These are phyloP conservation scores for Drosophila setifemur DNA, from an alignment of 1,140 invertebrate genomes.

Conservation along the genomic window DNA sequence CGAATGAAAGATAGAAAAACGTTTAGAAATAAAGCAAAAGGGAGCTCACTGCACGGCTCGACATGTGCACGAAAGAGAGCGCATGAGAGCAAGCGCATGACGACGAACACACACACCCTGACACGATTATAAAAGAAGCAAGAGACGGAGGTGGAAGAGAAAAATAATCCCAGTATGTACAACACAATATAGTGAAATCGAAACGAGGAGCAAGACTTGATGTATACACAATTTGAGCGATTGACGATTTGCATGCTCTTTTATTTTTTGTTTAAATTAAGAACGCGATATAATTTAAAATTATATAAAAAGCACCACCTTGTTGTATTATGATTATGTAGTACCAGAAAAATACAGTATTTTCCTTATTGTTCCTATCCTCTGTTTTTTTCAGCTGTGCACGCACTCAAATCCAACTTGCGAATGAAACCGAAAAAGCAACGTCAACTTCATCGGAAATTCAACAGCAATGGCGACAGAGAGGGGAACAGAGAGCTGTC, in stretches of 20 bases:
- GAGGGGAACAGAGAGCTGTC: conserved; percentile 14
- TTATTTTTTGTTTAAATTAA: conserved; percentile 2
- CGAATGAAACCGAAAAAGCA: conserved; percentile 42
- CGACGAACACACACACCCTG: conserved; percentile 44
- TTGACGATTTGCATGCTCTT: conserved; percentile 27
- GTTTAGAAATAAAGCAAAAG: not conserved
- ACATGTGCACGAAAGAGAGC: conserved; percentile 63
- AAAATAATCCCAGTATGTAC: conserved; percentile 41
- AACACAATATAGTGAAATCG: conserved; percentile 55
- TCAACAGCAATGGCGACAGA: conserved; percentile 21
- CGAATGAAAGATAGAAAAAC: conserved; percentile 1
- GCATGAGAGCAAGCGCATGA: conserved; percentile 73
- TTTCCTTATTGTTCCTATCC: conserved; percentile 22
- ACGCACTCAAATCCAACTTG: conserved; percentile 70
- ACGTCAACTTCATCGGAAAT: conserved; percentile 5
- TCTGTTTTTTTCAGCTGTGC: conserved; percentile 58
- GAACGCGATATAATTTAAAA: conserved; percentile 30
- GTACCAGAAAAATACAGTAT: conserved; percentile 30
- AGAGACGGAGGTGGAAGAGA: conserved; percentile 17
- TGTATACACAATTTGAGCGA: conserved; percentile 50
- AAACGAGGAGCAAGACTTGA: conserved; percentile 50
- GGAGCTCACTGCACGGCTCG: conserved; percentile 19
- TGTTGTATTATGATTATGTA: conserved; percentile 42
- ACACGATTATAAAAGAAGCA: conserved; percentile 19
- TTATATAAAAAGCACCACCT: conserved; percentile 65